Conservation (phyloP, 2,113 vertebrate species). For the Peromyscus maniculatus region DNA sequence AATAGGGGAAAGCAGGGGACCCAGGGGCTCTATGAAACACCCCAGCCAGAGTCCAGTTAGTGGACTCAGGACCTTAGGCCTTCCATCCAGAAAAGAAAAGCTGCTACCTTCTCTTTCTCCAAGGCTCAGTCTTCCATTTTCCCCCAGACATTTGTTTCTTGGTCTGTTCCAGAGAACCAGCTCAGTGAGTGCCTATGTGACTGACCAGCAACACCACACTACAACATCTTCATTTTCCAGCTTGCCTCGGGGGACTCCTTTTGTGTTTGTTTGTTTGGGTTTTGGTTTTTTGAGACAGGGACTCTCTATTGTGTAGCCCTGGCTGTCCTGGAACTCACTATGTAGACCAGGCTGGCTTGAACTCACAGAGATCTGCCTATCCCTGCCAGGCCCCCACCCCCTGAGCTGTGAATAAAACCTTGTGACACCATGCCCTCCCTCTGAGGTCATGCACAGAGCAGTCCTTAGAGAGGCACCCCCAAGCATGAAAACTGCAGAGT, state of each 20-base stretch:
- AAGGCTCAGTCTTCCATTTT: neutral
- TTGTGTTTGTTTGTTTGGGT: neutral
- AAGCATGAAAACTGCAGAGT: neutral
- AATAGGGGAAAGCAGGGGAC: neutral
- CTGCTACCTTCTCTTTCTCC: neutral
- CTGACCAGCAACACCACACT: neutral
- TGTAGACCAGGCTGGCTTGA: neutral
- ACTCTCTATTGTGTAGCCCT: neutral
- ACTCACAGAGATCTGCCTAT: neutral
- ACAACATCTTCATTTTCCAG: neutral
- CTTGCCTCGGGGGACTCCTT: neutral
- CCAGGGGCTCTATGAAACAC: neutral
- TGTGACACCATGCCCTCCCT: neutral
- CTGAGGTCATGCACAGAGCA: neutral
- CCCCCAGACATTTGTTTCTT: neutral
- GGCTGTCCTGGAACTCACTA: neutral
- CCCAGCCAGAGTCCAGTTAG: neutral
- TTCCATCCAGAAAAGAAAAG: neutral
- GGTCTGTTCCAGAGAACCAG: neutral
- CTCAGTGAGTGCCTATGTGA: neutral
- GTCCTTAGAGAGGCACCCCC: constrained; percentile 1
- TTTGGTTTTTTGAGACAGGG: neutral
- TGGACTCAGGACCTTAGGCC: neutral
- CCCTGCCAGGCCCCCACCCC: neutral
- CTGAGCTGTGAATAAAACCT: neutral